phyloP scores from a whole-genome alignment of 2,888 invertebrate species.

The Ochlodes sylvanus region DNA sequence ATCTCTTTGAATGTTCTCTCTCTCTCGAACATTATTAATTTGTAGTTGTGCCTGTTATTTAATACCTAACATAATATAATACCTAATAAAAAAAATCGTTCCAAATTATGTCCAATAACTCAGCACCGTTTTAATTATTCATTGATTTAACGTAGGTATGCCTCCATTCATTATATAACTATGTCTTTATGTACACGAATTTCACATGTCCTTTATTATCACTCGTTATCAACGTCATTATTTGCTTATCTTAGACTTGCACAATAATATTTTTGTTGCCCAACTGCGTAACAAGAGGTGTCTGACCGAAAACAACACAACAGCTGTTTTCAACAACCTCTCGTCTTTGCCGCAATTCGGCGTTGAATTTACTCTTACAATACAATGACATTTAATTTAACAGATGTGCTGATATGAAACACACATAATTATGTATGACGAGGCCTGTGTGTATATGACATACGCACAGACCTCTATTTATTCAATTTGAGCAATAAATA shows the following conservation, averaged over 20 bases:
- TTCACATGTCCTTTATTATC: background rate
- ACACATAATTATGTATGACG: too few relatives aligned
- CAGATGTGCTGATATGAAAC: background rate
- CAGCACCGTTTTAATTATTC: too few relatives aligned
- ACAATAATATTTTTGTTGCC: constrained; percentile 2
- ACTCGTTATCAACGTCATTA: background rate
- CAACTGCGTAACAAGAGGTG: background rate
- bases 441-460: too few relatives aligned
- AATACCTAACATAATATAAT: too few relatives aligned
- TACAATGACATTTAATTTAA: background rate
- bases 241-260: background rate
- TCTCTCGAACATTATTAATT: too few relatives aligned
- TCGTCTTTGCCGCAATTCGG: background rate
- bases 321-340: background rate
- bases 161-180: background rate
- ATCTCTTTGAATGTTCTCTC: too few relatives aligned
- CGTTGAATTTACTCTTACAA: background rate
- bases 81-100: too few relatives aligned
- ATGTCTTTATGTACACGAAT: background rate
- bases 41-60: too few relatives aligned
- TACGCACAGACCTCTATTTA: too few relatives aligned
- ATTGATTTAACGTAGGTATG: background rate
- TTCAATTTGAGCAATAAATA: too few relatives aligned
- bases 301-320: background rate
- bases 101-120: too few relatives aligned